phyloP scores from a whole-genome alignment of 2,113 vertebrate genomes.

The Sinocyclocheilus grahami region DNA sequence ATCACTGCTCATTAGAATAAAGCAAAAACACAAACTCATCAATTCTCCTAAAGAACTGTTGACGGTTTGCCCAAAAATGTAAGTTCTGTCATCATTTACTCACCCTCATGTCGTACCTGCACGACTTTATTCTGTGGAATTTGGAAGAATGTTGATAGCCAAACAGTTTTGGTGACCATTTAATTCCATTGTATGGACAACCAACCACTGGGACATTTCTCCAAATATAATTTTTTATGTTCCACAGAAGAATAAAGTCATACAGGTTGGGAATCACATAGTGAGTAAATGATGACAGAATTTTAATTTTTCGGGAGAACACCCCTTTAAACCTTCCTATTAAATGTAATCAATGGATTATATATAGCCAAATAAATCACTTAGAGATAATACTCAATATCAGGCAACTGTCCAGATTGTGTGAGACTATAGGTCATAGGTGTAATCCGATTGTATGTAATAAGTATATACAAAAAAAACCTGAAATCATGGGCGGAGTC shows the following conservation, averaged over 20 bases:
- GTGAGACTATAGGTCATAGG: not conserved
- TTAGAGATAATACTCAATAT: no score
- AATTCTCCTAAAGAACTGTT: not conserved
- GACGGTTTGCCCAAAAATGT: not conserved
- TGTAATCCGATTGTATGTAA: not conserved
- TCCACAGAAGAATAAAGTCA: not conserved
- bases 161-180: not conserved
- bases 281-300: not conserved
- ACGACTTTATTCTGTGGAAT: not conserved
- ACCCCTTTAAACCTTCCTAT: not conserved
- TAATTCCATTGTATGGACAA: not conserved
- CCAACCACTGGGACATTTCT: not conserved
- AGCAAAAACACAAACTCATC: not conserved
- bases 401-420: not conserved
- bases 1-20: conserved; percentile 25
- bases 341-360: not conserved
- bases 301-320: not conserved
- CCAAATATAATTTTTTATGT: not conserved
- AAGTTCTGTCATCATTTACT: no score
- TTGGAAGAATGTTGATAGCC: not conserved
- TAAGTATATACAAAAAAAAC: not conserved
- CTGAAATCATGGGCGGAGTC: not conserved
- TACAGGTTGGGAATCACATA: not conserved
- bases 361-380: not conserved
- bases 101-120: not conserved